Base-by-base conservation (phyloP, 2,888 invertebrate genomes). In the Oegoconia quadripuncta region DNA sequence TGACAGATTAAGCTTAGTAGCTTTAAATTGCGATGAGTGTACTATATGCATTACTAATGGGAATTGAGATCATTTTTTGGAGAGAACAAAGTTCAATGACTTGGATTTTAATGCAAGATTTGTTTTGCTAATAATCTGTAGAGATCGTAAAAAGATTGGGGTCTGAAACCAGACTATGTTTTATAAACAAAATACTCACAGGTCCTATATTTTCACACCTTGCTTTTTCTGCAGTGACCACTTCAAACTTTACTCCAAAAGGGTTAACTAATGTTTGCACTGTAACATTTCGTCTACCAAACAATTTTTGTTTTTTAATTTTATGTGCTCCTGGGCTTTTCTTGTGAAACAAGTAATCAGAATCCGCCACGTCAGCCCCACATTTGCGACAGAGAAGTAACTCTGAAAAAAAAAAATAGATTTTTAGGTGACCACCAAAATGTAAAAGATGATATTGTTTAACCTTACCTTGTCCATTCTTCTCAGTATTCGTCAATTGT, bases 261-360 rank as follows among this genome's bases (percentile, higher is more conserved):
- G 90, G 89, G 59, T 90, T 90, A 8, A 83, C 70, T 47, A 91
- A 68, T 30, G 87, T 80, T 66, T 91, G 90, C 4, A 90, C 80
- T 20, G 88, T 81, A 22, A 90, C 75, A 64, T 87, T 83, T 39
- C 82, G 66, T 55, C 72, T 74, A 16, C 89, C 89, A 73, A 90
- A 90, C 44, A 90, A 46, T 41, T 88, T 87, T 52, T 86, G 80
- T 55, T 89, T 89, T 30, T 77, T 73, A 32, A 64, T 64, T 43
- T 80, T 76, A 23, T 61, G 56, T 34, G 89, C 82, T 23, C 87
- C 79, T 13, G 89, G 87, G 54, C 90, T 90, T 38, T 71, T 51
- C 59, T 88, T 82, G 54, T 71, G 88, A 34, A 88, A 75, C 48
- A 91, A 59, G 54, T 89, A 87, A 65, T 80, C 69, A 11, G 89